These are phyloP conservation scores for Antigone vipio DNA, from an alignment of 2,113 vertebrate genomes.

Conservation along the genomic window DNA sequence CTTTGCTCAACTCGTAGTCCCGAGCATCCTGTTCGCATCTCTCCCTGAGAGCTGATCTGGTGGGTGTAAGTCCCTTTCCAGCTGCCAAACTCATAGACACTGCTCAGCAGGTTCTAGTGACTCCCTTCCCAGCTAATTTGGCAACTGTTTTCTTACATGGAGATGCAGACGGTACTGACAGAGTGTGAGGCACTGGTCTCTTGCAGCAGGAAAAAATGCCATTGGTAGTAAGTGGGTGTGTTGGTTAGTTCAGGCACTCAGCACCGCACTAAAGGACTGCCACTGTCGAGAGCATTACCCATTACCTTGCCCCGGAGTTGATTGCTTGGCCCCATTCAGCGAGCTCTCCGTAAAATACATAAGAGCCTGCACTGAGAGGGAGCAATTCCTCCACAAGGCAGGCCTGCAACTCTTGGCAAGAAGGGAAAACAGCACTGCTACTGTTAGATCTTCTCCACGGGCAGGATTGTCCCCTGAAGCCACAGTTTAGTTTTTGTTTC, in stretches of 20 bases:
- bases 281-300: neutral
- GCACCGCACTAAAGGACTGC: neutral
- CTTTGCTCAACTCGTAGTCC: neutral
- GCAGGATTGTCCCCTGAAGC: neutral
- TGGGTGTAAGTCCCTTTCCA: neutral
- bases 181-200: neutral
- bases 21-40: neutral
- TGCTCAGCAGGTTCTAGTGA: neutral
- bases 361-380: neutral
- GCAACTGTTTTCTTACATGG: neutral
- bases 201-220: neutral
- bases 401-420: neutral
- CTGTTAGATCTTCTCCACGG: neutral
- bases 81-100: neutral
- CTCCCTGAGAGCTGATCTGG: neutral
- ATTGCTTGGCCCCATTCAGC: neutral
- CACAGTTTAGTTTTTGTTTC: neutral
- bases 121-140: neutral
- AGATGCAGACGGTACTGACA: neutral
- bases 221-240: neutral
- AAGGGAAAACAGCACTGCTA: fast-evolving
- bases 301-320: fast-evolving
- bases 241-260: neutral
- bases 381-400: neutral
- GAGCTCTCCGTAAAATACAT: neutral